Evolutionary conservation across 1,140 invertebrate genomes (phyloP).

Genomic region (Nebria ingens): DNA sequence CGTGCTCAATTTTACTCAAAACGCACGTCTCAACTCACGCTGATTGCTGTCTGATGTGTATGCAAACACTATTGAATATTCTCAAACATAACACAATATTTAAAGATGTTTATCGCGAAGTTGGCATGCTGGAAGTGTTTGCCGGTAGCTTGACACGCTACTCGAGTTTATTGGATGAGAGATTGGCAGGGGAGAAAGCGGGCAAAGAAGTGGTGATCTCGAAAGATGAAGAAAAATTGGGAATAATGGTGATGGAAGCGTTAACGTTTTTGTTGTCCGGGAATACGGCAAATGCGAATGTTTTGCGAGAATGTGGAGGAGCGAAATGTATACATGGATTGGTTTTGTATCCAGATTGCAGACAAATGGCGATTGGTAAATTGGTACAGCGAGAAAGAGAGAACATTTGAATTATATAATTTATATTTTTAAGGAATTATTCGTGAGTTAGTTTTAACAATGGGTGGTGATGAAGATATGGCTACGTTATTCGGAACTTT

Average conservation of each 20-base stretch:
- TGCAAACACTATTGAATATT: slow-evolving; percentile 81
- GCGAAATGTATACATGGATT: slow-evolving; percentile 84
- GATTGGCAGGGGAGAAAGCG: slow-evolving; percentile 18
- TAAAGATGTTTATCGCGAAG: slow-evolving; percentile 96
- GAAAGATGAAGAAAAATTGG: slow-evolving; percentile 63
- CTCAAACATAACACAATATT: slow-evolving; percentile 85
- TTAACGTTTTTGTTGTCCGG: slow-evolving; percentile 67
- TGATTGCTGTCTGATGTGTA: slow-evolving; percentile 76
- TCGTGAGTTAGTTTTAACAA: slow-evolving; percentile 79
- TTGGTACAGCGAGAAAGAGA: too few relatives aligned
- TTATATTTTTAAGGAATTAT: slow-evolving; percentile 47
- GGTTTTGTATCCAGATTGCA: slow-evolving; percentile 75
- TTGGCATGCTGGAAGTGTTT: slow-evolving; percentile 94
- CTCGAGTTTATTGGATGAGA: slow-evolving; percentile 61
- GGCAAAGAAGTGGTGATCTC: slow-evolving; percentile 36
- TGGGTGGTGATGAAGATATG: slow-evolving; percentile 93
- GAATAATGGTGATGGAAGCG: slow-evolving; percentile 77
- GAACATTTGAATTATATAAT: slow-evolving; percentile 9
- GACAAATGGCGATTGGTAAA: slow-evolving; percentile 63
- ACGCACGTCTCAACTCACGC: slow-evolving; percentile 56
- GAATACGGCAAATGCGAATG: slow-evolving; percentile 80
- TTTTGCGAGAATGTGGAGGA: slow-evolving; percentile 87
- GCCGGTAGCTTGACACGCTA: slow-evolving; percentile 87
- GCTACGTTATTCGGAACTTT: slow-evolving; percentile 80
- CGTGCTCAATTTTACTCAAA: slow-evolving; percentile 85